Evolutionary conservation across 2,113 vertebrate species (phyloP).

Genomic region (Mixornis gularis): DNA sequence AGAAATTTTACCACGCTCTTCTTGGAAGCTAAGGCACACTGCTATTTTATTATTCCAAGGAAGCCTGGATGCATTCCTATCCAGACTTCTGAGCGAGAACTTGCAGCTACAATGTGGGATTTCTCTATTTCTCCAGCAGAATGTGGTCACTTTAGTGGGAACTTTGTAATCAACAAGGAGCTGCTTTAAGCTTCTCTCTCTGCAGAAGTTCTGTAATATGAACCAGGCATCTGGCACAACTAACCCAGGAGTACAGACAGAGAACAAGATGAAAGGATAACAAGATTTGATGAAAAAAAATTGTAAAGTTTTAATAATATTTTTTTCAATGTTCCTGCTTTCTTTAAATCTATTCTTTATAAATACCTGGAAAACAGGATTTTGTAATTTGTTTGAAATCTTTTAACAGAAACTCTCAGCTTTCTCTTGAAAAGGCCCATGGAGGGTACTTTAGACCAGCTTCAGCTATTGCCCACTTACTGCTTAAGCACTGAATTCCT

Average conservation of each 20-base stretch:
- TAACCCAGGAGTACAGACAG: not conserved
- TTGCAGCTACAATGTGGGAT: not conserved
- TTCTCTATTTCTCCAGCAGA: not conserved
- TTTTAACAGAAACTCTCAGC: not conserved
- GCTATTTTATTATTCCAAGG: not conserved
- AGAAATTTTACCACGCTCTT: not conserved
- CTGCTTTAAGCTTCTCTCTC: not conserved
- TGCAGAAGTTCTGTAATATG: not conserved
- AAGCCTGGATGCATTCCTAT: not conserved
- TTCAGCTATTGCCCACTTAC: not conserved
- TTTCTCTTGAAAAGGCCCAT: not conserved
- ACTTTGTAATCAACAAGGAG: not conserved
- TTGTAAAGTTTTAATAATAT: not conserved
- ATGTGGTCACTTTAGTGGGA: not conserved
- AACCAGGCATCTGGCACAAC: not conserved
- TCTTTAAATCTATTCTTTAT: not conserved
- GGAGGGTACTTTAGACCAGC: not conserved
- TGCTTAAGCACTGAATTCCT: not conserved
- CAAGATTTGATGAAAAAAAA: not conserved
- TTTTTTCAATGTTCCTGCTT: not conserved
- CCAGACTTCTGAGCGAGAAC: not conserved
- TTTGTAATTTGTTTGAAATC: not conserved
- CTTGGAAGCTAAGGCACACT: not conserved
- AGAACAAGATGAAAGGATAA: not conserved
- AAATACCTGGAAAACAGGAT: not conserved